Percentiles rank a stretch among this genome's conserved stretches.
Conservation (phyloP, 2,888 invertebrate genomes). For the Aethes cnicana region DNA sequence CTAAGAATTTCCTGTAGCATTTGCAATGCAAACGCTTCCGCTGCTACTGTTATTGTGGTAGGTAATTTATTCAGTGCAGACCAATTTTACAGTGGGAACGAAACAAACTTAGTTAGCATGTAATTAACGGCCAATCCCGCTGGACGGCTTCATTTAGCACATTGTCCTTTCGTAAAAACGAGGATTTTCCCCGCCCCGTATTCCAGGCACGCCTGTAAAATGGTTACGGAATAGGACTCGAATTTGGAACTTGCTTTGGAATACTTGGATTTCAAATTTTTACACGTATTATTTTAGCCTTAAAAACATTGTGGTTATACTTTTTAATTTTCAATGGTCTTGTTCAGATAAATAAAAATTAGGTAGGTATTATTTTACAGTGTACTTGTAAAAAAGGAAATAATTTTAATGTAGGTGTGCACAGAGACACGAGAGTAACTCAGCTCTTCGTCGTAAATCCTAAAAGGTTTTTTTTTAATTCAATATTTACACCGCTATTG, state of each 20-base stretch:
- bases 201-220: conserved; percentile 34
- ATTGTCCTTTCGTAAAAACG: conserved; percentile 51
- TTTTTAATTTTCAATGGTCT: not conserved
- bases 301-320: not conserved
- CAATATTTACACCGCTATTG: conserved; percentile 2
- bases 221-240: conserved; percentile 18
- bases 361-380: too few species aligned
- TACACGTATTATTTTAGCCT: not conserved
- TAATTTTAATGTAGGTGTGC: not conserved
- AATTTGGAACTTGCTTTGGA: conserved; percentile 7
- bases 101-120: conserved; percentile 70
- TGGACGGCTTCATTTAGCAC: conserved; percentile 52
- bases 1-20: not conserved
- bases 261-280: not conserved
- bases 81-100: conserved; percentile 63
- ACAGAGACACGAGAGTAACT: too few species aligned
- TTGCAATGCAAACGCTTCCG: conserved; percentile 18
- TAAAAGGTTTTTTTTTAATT: conserved; percentile 10
- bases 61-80: conserved; percentile 67
- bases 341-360: too few species aligned
- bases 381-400: not conserved
- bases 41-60: conserved; percentile 34
- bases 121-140: conserved; percentile 62
- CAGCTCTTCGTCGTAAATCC: not conserved
- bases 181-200: conserved; percentile 38